These are phyloP conservation scores for Nymphalis io DNA, from an alignment of 1,140 invertebrate species.

Conservation along the genomic window DNA sequence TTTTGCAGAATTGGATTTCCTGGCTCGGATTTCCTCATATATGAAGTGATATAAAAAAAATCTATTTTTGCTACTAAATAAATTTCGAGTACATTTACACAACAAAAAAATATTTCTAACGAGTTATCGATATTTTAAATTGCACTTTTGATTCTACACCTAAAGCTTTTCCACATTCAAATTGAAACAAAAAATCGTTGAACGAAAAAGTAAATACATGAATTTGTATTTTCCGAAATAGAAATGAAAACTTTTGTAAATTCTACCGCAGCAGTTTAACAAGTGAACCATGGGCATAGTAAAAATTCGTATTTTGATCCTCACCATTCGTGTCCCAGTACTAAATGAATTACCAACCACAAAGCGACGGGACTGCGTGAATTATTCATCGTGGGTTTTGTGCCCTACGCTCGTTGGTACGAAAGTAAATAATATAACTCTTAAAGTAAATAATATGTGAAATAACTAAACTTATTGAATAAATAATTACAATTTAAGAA, in stretches of 20 bases:
- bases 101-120: neutral
- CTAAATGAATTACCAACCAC: constrained; percentile 39
- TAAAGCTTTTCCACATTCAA: neutral
- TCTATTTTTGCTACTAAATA: no score
- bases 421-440: neutral
- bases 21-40: no score
- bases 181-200: neutral
- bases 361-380: constrained; percentile 35
- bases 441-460: neutral
- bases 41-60: no score
- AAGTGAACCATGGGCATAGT: neutral
- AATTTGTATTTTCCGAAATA: neutral
- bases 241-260: neutral
- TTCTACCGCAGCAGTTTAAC: constrained; percentile 4
- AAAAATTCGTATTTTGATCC: constrained; percentile 25
- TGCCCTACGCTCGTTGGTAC: constrained; percentile 14
- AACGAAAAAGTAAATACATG: neutral
- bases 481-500: no score
- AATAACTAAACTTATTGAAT: neutral
- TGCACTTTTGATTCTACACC: neutral
- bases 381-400: constrained; percentile 36
- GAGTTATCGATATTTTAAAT: neutral
- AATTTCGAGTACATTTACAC: no score
- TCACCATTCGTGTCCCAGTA: constrained; percentile 22
- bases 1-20: no score